Evolutionary conservation across 2,113 vertebrate genomes (phyloP).

Genomic region (Sorex fumeus): DNA sequence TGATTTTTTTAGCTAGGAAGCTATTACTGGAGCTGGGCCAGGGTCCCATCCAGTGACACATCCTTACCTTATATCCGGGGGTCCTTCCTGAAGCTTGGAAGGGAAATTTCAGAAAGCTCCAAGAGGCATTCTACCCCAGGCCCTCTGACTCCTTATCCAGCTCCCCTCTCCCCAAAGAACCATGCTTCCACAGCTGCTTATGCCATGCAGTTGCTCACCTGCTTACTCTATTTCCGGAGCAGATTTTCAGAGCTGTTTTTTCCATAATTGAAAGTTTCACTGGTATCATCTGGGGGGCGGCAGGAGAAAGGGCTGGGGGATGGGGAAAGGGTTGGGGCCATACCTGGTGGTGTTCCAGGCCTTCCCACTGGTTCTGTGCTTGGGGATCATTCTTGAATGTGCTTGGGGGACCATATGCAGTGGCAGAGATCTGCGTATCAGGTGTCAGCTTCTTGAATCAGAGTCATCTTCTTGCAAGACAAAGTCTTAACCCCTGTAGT

Average conservation of each 20-base stretch:
- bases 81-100: not conserved
- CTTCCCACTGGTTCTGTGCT: no score
- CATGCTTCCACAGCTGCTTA: not conserved
- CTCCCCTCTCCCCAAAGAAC: not conserved
- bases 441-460: no score
- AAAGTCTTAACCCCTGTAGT: no score
- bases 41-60: not conserved
- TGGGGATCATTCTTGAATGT: no score
- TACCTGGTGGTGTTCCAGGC: no score
- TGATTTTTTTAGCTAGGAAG: not conserved
- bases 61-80: not conserved
- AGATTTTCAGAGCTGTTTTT: slow-evolving; percentile 2
- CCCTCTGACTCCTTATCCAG: no score
- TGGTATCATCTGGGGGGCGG: not conserved
- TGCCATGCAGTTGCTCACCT: not conserved
- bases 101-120: not conserved
- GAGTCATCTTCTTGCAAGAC: no score
- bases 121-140: not conserved
- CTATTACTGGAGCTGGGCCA: not conserved
- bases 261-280: slow-evolving; percentile 31
- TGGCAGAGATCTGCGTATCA: no score
- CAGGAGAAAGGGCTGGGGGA: no score
- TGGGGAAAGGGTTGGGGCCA: no score
- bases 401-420: no score
- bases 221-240: not conserved